Evolutionary conservation across 2,113 vertebrate genomes (phyloP), one percentile per base, ranked within the genome.

Genomic region (Lichenostomus cassidix): DNA sequence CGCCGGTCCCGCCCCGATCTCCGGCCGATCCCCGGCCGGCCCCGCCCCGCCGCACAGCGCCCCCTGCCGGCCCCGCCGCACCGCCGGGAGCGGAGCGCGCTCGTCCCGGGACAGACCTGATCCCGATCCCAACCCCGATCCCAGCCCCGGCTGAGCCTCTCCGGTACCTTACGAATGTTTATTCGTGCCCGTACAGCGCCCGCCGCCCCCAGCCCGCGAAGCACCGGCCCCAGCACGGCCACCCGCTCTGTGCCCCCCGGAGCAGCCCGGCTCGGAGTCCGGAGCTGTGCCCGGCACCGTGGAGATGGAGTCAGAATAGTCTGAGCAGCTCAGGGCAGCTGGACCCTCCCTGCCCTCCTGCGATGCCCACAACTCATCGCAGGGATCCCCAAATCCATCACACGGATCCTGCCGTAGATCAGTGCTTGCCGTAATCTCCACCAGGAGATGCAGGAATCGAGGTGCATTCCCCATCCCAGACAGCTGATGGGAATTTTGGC

Each of bases 401-500:
- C 39, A 7, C 1, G 22, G 28, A 47, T 8, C 42, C n/a, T 4
- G 20, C 74, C 33, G 3, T 4, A 10, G 17, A 4, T 2, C 47
- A 4, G 0, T 0, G 8, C 49, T 41, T 15, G 63, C 46, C 60
- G 2, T 4, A 6, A 5, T 4, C 39, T 21, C 56, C 35, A 35
- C 12, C 25, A 12, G 63, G 28, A 33, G 56, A 29, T 0, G 8
- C 2, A 28, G 59, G 58, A 44, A 9, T 8, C 0, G 5, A 19
- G 29, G 7, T 1, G 31, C 11, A 3, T 5, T 20, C 55, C 46
- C 87, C 1, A 5, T 2, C 27, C 24, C 39, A 0, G 71, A 49
- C 21, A 42, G n/a, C 14, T 8, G 8, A 19, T 3, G 17, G 79
- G 63, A 28, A 44, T 14, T 62, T 2, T 18, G 60, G 46, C 42